A percentile compares a stretch with the other conserved stretches of the same genome.
Evolutionary conservation across 2,888 invertebrate species (phyloP).

Genomic region (Drosophila birchii): DNA sequence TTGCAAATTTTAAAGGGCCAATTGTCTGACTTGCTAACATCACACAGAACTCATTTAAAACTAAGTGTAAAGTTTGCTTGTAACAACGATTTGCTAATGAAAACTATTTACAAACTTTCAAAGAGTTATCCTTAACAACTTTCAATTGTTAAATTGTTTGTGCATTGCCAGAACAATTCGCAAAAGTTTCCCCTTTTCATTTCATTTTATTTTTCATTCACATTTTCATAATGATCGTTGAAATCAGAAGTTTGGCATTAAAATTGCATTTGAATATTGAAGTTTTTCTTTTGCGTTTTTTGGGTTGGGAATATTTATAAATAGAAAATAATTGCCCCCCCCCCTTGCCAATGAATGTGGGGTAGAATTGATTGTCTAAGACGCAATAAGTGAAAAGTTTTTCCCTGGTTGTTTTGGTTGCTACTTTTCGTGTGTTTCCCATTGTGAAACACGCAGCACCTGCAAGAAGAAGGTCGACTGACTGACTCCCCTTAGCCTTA

Average conservation of each 20-base stretch:
- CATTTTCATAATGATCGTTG: neutral
- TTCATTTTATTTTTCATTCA: neutral
- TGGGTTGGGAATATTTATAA: conserved; percentile 6
- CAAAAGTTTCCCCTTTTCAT: neutral
- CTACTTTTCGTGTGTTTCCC: conserved; percentile 9
- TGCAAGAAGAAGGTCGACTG: conserved; percentile 34
- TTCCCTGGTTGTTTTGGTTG: conserved; percentile 15
- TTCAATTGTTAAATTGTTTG: conserved; percentile 13
- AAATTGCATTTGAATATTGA: neutral
- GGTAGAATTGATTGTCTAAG: conserved; percentile 45
- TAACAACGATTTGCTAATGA: conserved; percentile 10
- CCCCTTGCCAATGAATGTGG: neutral
- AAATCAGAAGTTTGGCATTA: neutral
- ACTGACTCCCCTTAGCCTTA: conserved; percentile 9
- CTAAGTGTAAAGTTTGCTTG: conserved; percentile 5
- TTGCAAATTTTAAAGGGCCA: neutral
- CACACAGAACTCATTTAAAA: conserved; percentile 2
- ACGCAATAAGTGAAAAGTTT: conserved; percentile 52
- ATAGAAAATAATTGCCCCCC: conserved; percentile 25
- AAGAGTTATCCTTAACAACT: conserved; percentile 2
- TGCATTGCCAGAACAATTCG: conserved; percentile 3
- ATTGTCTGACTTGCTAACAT: neutral
- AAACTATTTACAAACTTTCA: conserved; percentile 10
- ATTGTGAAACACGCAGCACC: conserved; percentile 44
- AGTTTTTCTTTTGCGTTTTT: neutral